Evolutionary conservation across 2,888 invertebrate genomes (phyloP).

Genomic region (Strigamia transsilvanica): DNA sequence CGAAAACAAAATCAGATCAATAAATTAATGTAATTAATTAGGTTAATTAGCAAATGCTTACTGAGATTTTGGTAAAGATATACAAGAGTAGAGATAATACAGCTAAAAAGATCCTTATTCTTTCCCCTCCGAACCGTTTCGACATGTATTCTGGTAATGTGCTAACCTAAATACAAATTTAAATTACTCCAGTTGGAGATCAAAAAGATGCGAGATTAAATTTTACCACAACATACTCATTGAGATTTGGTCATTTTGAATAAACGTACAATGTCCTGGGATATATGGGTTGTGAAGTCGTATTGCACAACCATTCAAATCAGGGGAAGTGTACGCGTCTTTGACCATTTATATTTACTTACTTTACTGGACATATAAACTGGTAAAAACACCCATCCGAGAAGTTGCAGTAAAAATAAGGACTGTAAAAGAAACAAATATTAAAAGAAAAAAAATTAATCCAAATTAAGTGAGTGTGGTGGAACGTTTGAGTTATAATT

Average conservation of each 20-base stretch:
- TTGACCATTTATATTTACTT: conserved; percentile 55
- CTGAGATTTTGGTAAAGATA: conserved; percentile 66
- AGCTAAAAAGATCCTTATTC: conserved; percentile 64
- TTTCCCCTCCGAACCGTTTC: conserved; percentile 64
- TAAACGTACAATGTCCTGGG: background rate
- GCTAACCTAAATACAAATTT: conserved; percentile 61
- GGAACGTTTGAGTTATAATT: too few relatives aligned
- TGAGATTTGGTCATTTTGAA: background rate
- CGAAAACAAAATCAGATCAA: background rate
- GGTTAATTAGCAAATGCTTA: conserved; percentile 59
- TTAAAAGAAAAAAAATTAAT: background rate
- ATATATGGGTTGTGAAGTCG: background rate
- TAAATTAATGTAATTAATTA: background rate
- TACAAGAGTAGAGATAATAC: conserved; percentile 64
- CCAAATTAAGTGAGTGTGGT: too few relatives aligned
- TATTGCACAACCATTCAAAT: too few relatives aligned
- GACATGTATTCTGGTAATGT: conserved; percentile 66
- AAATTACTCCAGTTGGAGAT: background rate
- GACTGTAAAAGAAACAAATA: conserved; percentile 60
- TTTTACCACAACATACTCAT: background rate
- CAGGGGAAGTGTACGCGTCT: background rate
- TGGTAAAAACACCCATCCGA: conserved; percentile 66
- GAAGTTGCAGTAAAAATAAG: conserved; percentile 63
- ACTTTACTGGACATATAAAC: conserved; percentile 65
- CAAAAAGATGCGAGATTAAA: background rate